Base-by-base conservation (phyloP, 2,797 vertebrate species). In the Diplodus puntazzo region DNA sequence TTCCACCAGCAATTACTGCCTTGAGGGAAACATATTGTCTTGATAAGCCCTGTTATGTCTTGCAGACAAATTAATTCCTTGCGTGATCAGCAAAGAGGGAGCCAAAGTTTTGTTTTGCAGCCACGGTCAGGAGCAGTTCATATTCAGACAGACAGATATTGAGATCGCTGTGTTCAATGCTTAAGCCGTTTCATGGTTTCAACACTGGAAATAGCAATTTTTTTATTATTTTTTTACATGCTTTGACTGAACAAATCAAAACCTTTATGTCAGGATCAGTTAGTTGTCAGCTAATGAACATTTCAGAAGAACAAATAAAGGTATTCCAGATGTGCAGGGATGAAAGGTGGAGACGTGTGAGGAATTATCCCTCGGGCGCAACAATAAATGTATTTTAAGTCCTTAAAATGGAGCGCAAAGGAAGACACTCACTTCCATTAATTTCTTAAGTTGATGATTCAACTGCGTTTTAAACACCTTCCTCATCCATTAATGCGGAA, bases 1-100 rank as follows among this genome's bases (percentile, higher is more conserved):
- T 76, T 85, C 77, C 84, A 80, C 69, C 69, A 84, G 81, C 48
- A 79, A 73, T 90, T 53, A 90, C n/a, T 27, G 43, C 66, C 76
- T 7, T 48, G 23, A 66, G 67, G 61, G 63, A 73, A 67, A 49
- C 75, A 30, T 52, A n/a, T 55, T 80, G 77, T 61, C 45, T 77
- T 78, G 82, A 90, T 71, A 77, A 88, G 88, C 52, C 80, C 20
- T 48, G 62, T 73, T 77, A 71, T 27, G 67, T 73, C 65, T 76
- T 61, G 60, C 75, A 84, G 66, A 76, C 65, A 84, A 77, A 89
- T 88, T 70, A 88, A 77, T 48, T 13, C 73, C 34, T 73, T 77
- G 73, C 70, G 55, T 70, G 70, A 92, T 84, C 59, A 73, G 50
- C 75, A 66, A 43, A 68, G 78, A 20, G 18, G n/a, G 46, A 65